phyloP scores from a whole-genome alignment of 2,888 invertebrate genomes.

The Macaria liturata region DNA sequence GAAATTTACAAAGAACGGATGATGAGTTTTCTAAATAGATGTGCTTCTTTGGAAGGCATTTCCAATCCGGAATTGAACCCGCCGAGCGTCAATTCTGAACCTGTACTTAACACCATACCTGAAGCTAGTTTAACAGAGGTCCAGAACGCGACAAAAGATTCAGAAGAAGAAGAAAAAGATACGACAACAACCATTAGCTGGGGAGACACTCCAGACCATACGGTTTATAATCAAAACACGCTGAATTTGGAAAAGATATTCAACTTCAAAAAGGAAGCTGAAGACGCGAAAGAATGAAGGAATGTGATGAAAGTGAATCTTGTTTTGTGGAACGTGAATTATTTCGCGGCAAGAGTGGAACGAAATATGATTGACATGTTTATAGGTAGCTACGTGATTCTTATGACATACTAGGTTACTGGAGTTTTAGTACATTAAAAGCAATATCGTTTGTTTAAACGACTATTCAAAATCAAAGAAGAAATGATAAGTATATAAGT shows the following conservation, averaged over 20 bases:
- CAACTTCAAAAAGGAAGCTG: constrained; percentile 53
- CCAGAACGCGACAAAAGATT: constrained; percentile 35
- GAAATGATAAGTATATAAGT: no score
- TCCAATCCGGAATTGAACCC: constrained; percentile 61
- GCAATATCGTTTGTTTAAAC: no score
- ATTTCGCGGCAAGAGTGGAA: constrained; percentile 1
- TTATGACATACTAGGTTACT: not conserved
- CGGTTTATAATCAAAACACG: constrained; percentile 75
- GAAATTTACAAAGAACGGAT: constrained; percentile 76
- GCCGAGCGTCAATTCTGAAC: constrained; percentile 64
- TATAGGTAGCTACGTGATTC: not conserved
- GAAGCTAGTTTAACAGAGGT: constrained; percentile 49
- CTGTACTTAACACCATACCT: constrained; percentile 59
- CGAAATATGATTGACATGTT: not conserved
- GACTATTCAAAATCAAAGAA: no score
- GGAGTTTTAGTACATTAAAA: no score
- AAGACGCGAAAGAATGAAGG: constrained; percentile 3
- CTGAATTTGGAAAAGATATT: constrained; percentile 73
- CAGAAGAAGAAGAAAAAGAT: constrained; percentile 4
- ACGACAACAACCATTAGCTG: constrained; percentile 62
- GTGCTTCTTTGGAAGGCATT: constrained; percentile 63
- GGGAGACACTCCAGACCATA: constrained; percentile 73
- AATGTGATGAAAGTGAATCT: constrained; percentile 6
- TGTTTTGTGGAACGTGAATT: constrained; percentile 3
- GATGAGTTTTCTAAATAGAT: constrained; percentile 72